These are phyloP conservation scores for Machimus atricapillus DNA, from an alignment of 2,888 invertebrate genomes.

Conservation along the genomic window DNA sequence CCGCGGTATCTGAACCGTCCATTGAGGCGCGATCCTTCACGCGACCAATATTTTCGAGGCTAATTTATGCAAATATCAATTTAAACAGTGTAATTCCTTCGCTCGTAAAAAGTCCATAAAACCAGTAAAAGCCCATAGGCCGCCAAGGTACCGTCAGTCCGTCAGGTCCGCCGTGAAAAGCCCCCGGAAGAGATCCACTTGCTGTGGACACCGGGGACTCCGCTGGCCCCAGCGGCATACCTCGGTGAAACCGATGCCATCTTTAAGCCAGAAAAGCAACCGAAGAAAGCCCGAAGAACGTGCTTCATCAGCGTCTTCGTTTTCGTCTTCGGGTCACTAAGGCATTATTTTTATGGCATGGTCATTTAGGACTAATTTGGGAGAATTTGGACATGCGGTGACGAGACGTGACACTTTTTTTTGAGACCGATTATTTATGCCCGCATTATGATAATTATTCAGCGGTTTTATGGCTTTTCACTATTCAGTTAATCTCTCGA, in stretches of 20 bases:
- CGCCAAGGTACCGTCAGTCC: neutral
- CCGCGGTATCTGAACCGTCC: neutral
- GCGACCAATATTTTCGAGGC: neutral
- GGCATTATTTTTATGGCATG: constrained; percentile 40
- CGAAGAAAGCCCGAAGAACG: neutral
- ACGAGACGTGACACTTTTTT: constrained; percentile 26
- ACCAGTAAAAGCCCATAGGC: constrained; percentile 35
- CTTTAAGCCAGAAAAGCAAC: neutral
- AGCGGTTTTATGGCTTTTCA: constrained; percentile 29
- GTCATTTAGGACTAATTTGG: constrained; percentile 39
- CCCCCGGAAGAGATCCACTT: neutral
- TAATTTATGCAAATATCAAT: constrained; percentile 43
- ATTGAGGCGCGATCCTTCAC: neutral
- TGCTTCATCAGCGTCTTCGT: neutral
- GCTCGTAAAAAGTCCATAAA: constrained; percentile 39
- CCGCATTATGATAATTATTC: constrained; percentile 38
- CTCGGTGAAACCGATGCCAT: constrained; percentile 28
- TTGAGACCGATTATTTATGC: constrained; percentile 28
- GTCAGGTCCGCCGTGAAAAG: neutral
- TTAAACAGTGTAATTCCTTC: constrained; percentile 39
- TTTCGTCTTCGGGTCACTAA: neutral
- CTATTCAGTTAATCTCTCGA: constrained; percentile 37
- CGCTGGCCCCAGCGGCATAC: neutral
- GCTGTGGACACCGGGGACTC: neutral
- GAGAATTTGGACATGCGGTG: constrained; percentile 25